phyloP scores from a whole-genome alignment of 2,113 vertebrate species.

The Phasianus colchicus region DNA sequence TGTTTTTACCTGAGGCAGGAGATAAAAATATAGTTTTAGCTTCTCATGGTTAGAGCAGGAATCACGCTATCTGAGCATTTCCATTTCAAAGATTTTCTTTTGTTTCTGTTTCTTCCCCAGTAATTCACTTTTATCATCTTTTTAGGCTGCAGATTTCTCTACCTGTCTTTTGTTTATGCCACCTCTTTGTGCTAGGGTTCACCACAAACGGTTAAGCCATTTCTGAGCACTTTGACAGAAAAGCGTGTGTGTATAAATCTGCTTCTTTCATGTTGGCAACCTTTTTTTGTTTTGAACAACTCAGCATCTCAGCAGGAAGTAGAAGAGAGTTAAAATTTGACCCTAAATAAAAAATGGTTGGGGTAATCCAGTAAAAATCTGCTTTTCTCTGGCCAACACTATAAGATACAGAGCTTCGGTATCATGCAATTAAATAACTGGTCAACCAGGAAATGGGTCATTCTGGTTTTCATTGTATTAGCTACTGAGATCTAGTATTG shows the following conservation, averaged over 20 bases:
- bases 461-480: background rate
- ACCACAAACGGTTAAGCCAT: constrained; percentile 17
- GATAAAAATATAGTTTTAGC: background rate
- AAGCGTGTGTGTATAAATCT: background rate
- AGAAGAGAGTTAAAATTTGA: constrained; percentile 39
- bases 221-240: constrained; percentile 6
- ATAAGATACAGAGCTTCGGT: background rate
- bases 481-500: background rate
- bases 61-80: background rate
- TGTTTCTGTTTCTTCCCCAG: rapidly evolving
- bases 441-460: background rate
- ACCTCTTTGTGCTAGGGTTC: background rate
- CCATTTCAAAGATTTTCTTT: background rate
- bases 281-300: constrained; percentile 14
- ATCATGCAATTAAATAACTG: background rate
- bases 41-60: background rate
- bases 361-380: constrained; percentile 10
- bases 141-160: background rate
- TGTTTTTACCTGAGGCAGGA: background rate
- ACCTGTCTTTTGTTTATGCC: background rate
- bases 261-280: background rate
- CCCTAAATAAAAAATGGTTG: background rate
- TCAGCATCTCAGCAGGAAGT: constrained; percentile 40
- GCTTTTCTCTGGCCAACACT: background rate
- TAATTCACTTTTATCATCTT: background rate